phyloP scores from a whole-genome alignment of 2,888 invertebrate species.

The Drosophila ustulata region DNA sequence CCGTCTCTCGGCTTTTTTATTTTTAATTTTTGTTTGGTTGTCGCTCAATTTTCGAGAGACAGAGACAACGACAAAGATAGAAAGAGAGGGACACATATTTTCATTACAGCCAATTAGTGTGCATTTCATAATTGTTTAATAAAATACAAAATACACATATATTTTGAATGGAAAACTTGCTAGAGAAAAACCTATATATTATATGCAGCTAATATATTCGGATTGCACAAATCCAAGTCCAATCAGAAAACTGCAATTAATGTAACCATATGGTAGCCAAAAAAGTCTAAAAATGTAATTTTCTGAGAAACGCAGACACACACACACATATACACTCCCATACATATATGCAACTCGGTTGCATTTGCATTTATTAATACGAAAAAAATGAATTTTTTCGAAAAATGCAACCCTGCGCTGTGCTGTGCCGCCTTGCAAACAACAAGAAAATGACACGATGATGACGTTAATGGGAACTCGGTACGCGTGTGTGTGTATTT shows the following conservation, averaged over 20 bases:
- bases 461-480: constrained; percentile 83
- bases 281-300: constrained; percentile 48
- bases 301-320: constrained; percentile 21
- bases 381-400: constrained; percentile 45
- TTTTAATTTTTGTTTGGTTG: constrained; percentile 79
- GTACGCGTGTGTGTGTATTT: constrained; percentile 64
- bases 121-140: constrained; percentile 83
- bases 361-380: constrained; percentile 69
- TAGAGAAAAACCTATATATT: constrained; percentile 17
- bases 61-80: constrained; percentile 22
- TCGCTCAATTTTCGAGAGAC: constrained; percentile 51
- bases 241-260: constrained; percentile 41
- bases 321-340: constrained; percentile 13
- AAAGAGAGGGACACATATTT: constrained; percentile 58
- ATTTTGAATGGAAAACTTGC: constrained; percentile 24
- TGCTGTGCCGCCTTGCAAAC: constrained; percentile 63
- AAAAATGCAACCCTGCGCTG: constrained; percentile 73
- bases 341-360: constrained; percentile 27
- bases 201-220: neutral
- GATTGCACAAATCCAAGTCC: constrained; percentile 24
- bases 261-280: constrained; percentile 60
- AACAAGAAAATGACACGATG: constrained; percentile 83
- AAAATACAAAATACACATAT: constrained; percentile 58
- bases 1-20: constrained; percentile 66
- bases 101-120: constrained; percentile 82